Conservation (phyloP, 2,888 invertebrate species). For the Gastrophysa polygoni region DNA sequence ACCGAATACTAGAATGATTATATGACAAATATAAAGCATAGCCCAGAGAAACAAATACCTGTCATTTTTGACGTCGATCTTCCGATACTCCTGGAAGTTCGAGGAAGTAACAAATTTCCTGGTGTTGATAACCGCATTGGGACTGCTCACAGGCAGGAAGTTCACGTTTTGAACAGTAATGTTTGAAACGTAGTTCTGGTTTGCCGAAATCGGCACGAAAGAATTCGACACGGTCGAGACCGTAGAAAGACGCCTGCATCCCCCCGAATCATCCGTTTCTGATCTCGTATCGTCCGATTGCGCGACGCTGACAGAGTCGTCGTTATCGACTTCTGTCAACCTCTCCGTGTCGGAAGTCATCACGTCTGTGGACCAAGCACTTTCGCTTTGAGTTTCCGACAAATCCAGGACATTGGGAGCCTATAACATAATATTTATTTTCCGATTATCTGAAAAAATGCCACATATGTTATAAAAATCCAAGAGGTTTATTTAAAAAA, state of each 20-base stretch:
- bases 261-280: constrained; percentile 61
- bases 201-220: not conserved
- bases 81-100: constrained; percentile 42
- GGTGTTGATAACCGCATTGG: constrained; percentile 16
- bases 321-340: constrained; percentile 80
- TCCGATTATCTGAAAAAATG: not conserved
- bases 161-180: constrained; percentile 26
- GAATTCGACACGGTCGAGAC: too few relatives aligned
- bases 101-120: constrained; percentile 28
- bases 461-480: too few relatives aligned
- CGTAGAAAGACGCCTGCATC: too few relatives aligned
- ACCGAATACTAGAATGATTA: too few relatives aligned
- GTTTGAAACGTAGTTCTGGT: constrained; percentile 37
- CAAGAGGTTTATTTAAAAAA: too few relatives aligned
- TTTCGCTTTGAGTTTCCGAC: constrained; percentile 88
- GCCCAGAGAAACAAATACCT: not conserved
- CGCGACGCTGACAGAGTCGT: constrained; percentile 69
- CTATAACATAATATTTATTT: constrained; percentile 25
- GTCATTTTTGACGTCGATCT: constrained; percentile 42
- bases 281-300: constrained; percentile 61
- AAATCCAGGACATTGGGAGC: constrained; percentile 68
- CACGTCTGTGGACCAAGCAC: constrained; percentile 97
- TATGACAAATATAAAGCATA: too few relatives aligned
- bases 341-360: constrained; percentile 91
- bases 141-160: constrained; percentile 21